phyloP scores from a whole-genome alignment of 2,797 vertebrate species.

The Pangasius macronema region DNA sequence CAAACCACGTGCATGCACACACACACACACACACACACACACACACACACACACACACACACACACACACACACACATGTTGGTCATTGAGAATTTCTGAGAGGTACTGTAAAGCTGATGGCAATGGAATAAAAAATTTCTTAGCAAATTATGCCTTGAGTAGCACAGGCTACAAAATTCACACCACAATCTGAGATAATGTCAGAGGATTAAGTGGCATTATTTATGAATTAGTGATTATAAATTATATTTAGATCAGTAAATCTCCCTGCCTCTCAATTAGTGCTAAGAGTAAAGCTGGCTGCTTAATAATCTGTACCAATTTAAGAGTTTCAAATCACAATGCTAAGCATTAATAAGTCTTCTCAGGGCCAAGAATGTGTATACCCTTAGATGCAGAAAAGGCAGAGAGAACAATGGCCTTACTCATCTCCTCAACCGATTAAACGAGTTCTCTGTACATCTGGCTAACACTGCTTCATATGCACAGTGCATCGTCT shows the following conservation, averaged over 20 bases:
- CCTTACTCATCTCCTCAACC: slow-evolving; percentile 66
- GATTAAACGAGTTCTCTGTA: slow-evolving; percentile 64
- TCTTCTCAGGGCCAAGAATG: slow-evolving; percentile 71
- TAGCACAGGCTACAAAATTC: not conserved
- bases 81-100: not conserved
- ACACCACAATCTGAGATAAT: not conserved
- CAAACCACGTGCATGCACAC: slow-evolving; percentile 40
- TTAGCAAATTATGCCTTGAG: not conserved
- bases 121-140: not conserved
- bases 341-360: slow-evolving; percentile 73
- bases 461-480: slow-evolving; percentile 14
- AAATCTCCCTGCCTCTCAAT: not conserved
- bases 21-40: slow-evolving; percentile 8
- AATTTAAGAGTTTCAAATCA: slow-evolving; percentile 67
- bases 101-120: not conserved
- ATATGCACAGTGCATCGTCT: slow-evolving; percentile 39
- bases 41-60: not conserved
- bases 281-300: slow-evolving; percentile 52
- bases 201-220: not conserved
- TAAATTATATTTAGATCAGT: not conserved
- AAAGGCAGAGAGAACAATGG: slow-evolving; percentile 68
- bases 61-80: not conserved
- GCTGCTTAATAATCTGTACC: slow-evolving; percentile 62
- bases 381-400: slow-evolving; percentile 65
- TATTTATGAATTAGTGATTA: not conserved